Evolutionary conservation across 2,797 vertebrate genomes (phyloP), one percentile per base, ranked within the genome.

Genomic region (Babyrousa celebensis): DNA sequence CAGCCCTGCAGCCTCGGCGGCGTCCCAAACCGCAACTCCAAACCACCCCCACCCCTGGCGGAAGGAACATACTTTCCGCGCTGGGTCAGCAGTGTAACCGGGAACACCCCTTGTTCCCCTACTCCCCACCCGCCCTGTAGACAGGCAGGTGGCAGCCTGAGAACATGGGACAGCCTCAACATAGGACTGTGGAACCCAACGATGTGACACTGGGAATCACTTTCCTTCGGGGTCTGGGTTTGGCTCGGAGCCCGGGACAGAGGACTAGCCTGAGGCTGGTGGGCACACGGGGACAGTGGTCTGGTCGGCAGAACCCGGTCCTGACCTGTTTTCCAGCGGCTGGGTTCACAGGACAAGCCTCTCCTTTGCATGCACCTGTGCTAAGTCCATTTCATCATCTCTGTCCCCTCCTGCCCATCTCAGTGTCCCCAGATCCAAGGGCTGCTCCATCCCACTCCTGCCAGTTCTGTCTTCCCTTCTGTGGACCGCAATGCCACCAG

Each of bases 231-330:
- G 29, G 68, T 56, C 36, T 56, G 32, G 23, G 2, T n/a, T 18
- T 27, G 18, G 58, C 25, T 4, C 4, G 36, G 48, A 68, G 18
- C 17, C 29, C 23, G 6, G 60, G 27, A 29, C 60, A 12, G 6
- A n/a, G 52, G 83, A n/a, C 6, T 7, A 40, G 79, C 71, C 18
- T 1, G 5, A 78, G 63, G 21, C 3, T 4, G 67, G 12, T 21
- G 74, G 15, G 12, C 48, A 10, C 29, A 0, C 0, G 2, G 27
- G 25, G 43, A 2, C 0, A 2, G 63, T 12, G 0, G 23, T 12
- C 0, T 12, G 0, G 23, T 17, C 0, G 0, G 17, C 32, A 60
- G 62, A 60, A 71, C n/a, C 0, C 0, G 3, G 32, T 48, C 79
- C 62, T 36, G 65, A 15, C 6, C 9, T 0, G 40, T 25, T 16